phyloP scores from a whole-genome alignment of 30 jellyfish, hydroid and myxozoan genomes.

The Turritopsis dohrnii region DNA sequence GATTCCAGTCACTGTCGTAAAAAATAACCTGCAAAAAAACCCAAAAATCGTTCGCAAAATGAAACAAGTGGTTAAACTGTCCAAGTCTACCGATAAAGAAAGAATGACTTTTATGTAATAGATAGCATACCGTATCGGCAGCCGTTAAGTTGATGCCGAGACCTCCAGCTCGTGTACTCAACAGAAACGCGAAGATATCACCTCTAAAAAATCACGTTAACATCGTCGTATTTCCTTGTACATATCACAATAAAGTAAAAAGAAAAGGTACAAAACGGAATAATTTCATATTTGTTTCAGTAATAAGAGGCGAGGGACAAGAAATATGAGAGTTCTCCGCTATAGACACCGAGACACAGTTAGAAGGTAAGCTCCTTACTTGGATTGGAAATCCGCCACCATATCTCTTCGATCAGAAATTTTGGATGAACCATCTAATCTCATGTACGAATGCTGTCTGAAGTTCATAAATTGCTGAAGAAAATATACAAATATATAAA shows the following conservation, averaged over 20 bases:
- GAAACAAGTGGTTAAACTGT: not conserved
- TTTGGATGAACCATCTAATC: constrained; percentile 97
- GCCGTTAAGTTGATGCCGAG: constrained; percentile 97
- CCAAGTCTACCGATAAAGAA: not conserved
- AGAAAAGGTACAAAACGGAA: not conserved
- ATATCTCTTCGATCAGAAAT: constrained; percentile 96
- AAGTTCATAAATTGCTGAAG: constrained; percentile 73
- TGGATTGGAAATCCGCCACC: constrained; percentile 94
- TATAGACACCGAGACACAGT: too few relatives aligned
- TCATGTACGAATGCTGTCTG: constrained; percentile 77
- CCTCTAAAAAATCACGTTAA: constrained; percentile 30
- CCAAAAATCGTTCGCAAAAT: not conserved
- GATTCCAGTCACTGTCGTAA: constrained; percentile 99
- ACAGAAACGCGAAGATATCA: constrained; percentile 85
- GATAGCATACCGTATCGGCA: constrained; percentile 92
- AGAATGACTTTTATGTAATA: not conserved
- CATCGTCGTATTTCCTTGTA: not conserved
- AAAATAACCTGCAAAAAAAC: constrained; percentile 67
- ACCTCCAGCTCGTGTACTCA: constrained; percentile 99
- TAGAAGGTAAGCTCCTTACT: constrained; percentile 22
- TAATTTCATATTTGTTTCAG: too few relatives aligned
- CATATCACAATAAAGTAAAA: not conserved
- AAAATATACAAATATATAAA: too few relatives aligned
- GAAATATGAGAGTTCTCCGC: not conserved
- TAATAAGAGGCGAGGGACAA: too few relatives aligned